These are phyloP conservation scores for Malurus leucopterus DNA, from an alignment of 2,797 vertebrate species.

Conservation along the genomic window DNA sequence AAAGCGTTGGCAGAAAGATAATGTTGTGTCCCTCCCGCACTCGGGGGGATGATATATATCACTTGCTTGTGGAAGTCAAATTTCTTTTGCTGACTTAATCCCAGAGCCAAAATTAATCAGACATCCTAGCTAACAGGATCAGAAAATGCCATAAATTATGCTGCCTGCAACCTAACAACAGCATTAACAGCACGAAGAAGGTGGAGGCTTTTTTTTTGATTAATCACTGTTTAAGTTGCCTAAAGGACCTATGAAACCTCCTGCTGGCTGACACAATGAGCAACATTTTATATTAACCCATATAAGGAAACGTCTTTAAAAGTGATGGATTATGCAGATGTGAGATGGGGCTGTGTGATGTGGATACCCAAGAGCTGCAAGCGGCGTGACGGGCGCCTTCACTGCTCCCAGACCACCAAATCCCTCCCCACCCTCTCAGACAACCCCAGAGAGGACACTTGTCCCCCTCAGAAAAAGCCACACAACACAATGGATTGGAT, in stretches of 20 bases:
- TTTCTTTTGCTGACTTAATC: constrained; percentile 71
- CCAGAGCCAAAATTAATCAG: constrained; percentile 70
- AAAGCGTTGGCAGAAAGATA: neutral
- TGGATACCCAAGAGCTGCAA: neutral
- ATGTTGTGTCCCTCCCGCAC: neutral
- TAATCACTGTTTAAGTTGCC: constrained; percentile 70
- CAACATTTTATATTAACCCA: constrained; percentile 61
- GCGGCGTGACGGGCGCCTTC: rapidly evolving
- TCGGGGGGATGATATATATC: constrained; percentile 52
- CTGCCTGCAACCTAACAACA: constrained; percentile 55
- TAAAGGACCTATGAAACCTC: constrained; percentile 65
- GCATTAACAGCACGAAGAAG: constrained; percentile 57
- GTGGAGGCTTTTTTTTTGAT: constrained; percentile 57
- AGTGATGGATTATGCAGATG: constrained; percentile 55
- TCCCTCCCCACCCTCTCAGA: neutral
- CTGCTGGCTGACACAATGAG: constrained; percentile 62
- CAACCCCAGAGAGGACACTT: neutral
- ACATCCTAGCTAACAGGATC: constrained; percentile 64
- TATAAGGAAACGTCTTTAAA: constrained; percentile 45
- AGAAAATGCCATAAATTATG: constrained; percentile 62
- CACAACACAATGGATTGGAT: neutral
- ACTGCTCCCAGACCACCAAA: neutral
- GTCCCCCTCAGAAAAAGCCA: neutral
- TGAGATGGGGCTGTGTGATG: neutral
- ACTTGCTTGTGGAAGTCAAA: constrained; percentile 61